phyloP scores from a whole-genome alignment of 2,888 invertebrate species.

The Aporophyla nigra region DNA sequence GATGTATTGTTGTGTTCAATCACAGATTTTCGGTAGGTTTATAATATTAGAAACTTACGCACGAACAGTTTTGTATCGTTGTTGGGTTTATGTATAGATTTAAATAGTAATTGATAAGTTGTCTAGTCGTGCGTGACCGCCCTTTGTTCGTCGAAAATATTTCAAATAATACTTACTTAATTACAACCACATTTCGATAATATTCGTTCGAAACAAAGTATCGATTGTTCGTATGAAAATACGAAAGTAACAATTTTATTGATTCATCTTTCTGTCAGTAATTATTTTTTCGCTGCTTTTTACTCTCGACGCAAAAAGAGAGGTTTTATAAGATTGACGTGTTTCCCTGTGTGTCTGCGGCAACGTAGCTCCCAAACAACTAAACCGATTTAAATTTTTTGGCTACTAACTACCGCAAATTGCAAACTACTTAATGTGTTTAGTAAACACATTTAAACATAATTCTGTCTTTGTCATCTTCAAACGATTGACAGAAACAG shows the following conservation, averaged over 20 bases:
- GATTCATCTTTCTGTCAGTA: too few species aligned
- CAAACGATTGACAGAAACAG: not conserved
- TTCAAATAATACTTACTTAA: conserved; percentile 13
- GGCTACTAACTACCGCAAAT: not conserved
- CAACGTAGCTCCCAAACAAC: too few species aligned
- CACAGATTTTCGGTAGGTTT: conserved; percentile 27
- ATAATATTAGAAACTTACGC: conserved; percentile 30
- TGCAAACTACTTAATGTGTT: not conserved
- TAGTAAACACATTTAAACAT: not conserved
- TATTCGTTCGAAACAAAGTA: conserved; percentile 17
- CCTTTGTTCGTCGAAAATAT: conserved; percentile 25
- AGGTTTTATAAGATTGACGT: too few species aligned
- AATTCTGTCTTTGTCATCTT: not conserved
- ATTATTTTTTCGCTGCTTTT: too few species aligned
- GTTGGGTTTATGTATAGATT: conserved; percentile 18
- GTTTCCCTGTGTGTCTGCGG: too few species aligned
- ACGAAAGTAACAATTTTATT: not conserved
- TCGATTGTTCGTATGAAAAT: not conserved
- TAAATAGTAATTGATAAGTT: conserved; percentile 40
- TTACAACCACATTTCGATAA: conserved; percentile 16
- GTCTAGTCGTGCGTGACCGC: conserved; percentile 29
- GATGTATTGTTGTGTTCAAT: too few species aligned
- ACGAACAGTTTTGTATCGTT: conserved; percentile 28
- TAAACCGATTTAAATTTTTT: too few species aligned
- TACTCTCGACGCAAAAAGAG: too few species aligned